A percentile compares a stretch with the other conserved stretches of the same genome.
These are phyloP conservation scores for Epinotia demarniana DNA, from an alignment of 2,888 invertebrate genomes.

Conservation along the genomic window DNA sequence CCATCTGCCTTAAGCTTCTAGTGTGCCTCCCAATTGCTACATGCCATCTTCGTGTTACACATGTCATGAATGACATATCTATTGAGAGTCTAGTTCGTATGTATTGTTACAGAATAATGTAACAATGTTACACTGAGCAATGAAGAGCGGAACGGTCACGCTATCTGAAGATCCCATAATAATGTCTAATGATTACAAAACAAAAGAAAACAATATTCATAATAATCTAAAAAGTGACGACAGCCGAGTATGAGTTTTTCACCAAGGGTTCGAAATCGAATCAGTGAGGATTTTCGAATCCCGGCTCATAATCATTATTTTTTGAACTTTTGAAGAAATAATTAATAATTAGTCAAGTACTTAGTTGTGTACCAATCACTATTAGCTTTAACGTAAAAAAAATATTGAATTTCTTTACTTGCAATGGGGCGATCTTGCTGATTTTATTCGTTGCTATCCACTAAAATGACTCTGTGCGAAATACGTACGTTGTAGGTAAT, in stretches of 20 bases:
- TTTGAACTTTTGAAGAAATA: too few relatives aligned
- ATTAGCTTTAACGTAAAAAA: too few relatives aligned
- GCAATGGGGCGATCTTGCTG: too few relatives aligned
- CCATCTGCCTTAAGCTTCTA: too few relatives aligned
- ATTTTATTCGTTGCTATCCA: too few relatives aligned
- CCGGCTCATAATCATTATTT: neutral
- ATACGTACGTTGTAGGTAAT: too few relatives aligned
- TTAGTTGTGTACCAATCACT: too few relatives aligned
- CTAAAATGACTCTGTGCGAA: too few relatives aligned
- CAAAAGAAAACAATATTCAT: slow-evolving; percentile 30
- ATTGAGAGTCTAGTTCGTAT: neutral
- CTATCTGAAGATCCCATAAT: slow-evolving; percentile 33
- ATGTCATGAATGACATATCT: neutral
- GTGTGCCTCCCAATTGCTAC: too few relatives aligned
- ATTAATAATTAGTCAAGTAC: too few relatives aligned
- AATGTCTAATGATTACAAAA: slow-evolving; percentile 38
- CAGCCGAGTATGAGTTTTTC: neutral
- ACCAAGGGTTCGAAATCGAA: neutral
- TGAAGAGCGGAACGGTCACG: slow-evolving; percentile 42
- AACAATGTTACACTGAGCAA: slow-evolving; percentile 20
- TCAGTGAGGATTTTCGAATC: neutral
- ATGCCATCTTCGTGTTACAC: neutral
- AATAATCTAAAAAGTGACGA: neutral
- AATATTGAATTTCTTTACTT: too few relatives aligned
- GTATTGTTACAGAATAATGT: slow-evolving; percentile 12